Evolutionary conservation across 2,888 invertebrate species (phyloP), one percentile per base, ranked within the genome.

Genomic region (Drosophila subquinaria): DNA sequence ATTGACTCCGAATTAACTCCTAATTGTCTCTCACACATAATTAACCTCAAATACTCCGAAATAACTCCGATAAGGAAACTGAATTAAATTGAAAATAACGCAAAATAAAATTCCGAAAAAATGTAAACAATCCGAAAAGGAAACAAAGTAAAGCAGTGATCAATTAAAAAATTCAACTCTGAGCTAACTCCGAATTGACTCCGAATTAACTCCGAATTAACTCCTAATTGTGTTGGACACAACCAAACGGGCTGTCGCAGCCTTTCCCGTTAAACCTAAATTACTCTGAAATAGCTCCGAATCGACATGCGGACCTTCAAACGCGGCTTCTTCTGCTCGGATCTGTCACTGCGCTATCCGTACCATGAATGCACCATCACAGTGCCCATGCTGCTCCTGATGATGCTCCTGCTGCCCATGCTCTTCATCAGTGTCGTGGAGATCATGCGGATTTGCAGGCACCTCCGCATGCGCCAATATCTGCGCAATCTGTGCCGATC

Each of bases 351-450:
- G 23, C 89, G 91, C 5, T 91, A 91, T 67, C 91, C 91, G 1
- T 92, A 91, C 64, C 81, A 69, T n/a, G 91, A 91, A 4, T 87
- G 89, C 76, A 91, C 92, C 40, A 90, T 91, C 52, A 91, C 89
- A 1, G 87, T 91, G 51, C 77, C 91, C 8, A 91, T 91, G 90
- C 81, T 91, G 47, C 69, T 90, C 55, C 60, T 91, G 9, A 82
- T 88, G 80, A 89, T 89, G 88, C 84, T 91, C 0, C 66, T 91
- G 38, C 69, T 90, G 71, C 91, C 91, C 51, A 88, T 91, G 89
- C 82, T 91, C 47, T 90, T 91, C 73, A 86, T 91, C 35, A 60
- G 88, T 69, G 89, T 91, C 11, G 90, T 90, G 42, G 91, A 91
- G 73, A 81, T 90, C 5, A 90, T 91, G 89, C 87, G 92, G 40